Conservation (phyloP, 2,888 invertebrate genomes). For the Sminthurinus aureus region DNA sequence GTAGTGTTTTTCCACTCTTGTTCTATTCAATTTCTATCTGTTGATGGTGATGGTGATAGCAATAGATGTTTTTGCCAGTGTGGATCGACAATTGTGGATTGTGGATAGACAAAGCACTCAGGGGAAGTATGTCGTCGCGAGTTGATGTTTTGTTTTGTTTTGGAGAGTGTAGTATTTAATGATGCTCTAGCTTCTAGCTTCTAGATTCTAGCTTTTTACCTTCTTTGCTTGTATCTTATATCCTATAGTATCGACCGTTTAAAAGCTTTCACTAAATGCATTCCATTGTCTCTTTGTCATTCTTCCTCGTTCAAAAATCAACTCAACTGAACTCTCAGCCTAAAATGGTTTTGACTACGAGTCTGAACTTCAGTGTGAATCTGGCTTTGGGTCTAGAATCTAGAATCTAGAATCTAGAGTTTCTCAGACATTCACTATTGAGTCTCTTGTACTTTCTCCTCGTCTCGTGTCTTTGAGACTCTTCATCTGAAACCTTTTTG, state of each 20-base stretch:
- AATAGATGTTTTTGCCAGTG: not conserved
- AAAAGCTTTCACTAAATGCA: conserved; percentile 29
- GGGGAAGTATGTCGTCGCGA: no score
- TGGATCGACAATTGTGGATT: not conserved
- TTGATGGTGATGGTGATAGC: not conserved
- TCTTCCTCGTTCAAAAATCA: no score
- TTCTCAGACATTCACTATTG: no score
- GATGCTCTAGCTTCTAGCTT: not conserved
- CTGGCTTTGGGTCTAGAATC: no score
- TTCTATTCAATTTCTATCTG: not conserved
- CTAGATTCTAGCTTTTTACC: not conserved
- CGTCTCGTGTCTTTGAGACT: no score
- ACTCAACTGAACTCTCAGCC: conserved; percentile 1
- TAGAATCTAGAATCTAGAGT: no score
- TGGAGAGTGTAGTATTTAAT: conserved; percentile 2
- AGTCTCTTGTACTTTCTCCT: no score
- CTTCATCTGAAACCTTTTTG: no score
- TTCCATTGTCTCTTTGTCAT: not conserved
- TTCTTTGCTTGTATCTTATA: not conserved
- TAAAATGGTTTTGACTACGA: not conserved
- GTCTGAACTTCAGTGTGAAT: no score
- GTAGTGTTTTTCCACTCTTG: not conserved
- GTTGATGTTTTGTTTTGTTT: no score
- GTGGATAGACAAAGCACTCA: not conserved
- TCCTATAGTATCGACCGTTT: conserved; percentile 23